Percentiles rank a stretch among this genome's conserved stretches.
Evolutionary conservation across 2,797 vertebrate genomes (phyloP).

Genomic region (Sebastes hubbsi): DNA sequence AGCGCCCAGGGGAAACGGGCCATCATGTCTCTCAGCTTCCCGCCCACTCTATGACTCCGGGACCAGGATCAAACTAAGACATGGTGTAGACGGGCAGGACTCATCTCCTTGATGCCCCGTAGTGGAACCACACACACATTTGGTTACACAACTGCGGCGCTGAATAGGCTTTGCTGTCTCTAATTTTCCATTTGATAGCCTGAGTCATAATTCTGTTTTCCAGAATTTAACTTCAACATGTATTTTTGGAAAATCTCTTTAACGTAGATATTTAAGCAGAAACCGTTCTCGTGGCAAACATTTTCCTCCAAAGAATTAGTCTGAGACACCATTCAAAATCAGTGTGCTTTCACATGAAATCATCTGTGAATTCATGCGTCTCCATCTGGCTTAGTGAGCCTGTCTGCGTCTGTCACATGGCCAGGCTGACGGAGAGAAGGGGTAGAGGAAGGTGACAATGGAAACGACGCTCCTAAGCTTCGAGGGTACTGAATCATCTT

Average conservation of each 20-base stretch:
- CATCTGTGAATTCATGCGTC: conserved; percentile 59
- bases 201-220: conserved; percentile 49
- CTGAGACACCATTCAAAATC: conserved; percentile 44
- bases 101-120: conserved; percentile 30
- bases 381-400: conserved; percentile 64
- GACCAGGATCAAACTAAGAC: conserved; percentile 42
- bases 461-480: conserved; percentile 26
- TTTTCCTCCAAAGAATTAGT: conserved; percentile 1
- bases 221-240: conserved; percentile 19
- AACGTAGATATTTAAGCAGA: conserved; percentile 24
- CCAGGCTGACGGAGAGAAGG: conserved; percentile 20
- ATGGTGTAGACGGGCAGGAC: conserved; percentile 10
- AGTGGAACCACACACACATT: conserved; percentile 25
- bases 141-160: background rate
- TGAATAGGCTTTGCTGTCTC: conserved; percentile 14
- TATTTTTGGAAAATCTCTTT: conserved; percentile 18
- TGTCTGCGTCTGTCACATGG: conserved; percentile 44
- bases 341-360: conserved; percentile 52
- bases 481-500: conserved; percentile 51
- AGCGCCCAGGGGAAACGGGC: conserved; percentile 50
- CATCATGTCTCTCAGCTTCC: conserved; percentile 41
- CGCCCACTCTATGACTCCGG: conserved; percentile 24
- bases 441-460: conserved; percentile 36
- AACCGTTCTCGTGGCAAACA: conserved; percentile 18
- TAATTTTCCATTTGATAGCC: conserved; percentile 33